These are phyloP conservation scores for Anniella stebbinsi DNA, from an alignment of 2,797 vertebrate species.

Conservation along the genomic window DNA sequence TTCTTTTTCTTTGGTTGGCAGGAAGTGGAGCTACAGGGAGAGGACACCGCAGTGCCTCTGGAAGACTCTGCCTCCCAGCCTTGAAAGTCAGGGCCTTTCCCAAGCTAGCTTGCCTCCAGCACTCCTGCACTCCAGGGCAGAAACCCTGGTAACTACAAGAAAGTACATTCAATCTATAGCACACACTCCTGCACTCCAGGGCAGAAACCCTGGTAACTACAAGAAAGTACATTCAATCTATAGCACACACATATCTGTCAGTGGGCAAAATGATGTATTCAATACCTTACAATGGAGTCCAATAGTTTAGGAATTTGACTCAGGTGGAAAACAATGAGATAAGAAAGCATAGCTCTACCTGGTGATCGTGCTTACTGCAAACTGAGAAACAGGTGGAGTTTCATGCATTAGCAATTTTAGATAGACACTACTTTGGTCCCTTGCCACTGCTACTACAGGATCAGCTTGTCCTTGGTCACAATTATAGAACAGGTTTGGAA, in stretches of 20 bases:
- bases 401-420: slow-evolving; percentile 98
- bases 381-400: slow-evolving; percentile 92
- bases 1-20: too few relatives aligned
- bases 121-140: too few relatives aligned
- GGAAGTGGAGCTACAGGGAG: too few relatives aligned
- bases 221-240: background rate
- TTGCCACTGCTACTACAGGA: slow-evolving; percentile 93
- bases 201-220: background rate
- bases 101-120: background rate
- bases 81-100: too few relatives aligned
- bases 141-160: background rate
- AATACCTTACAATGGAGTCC: background rate
- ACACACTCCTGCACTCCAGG: too few relatives aligned
- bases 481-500: slow-evolving; percentile 92
- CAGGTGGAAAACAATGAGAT: background rate
- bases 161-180: background rate
- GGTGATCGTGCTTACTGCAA: slow-evolving; percentile 94
- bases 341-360: slow-evolving; percentile 79
- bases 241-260: background rate
- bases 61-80: too few relatives aligned
- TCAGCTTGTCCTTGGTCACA: slow-evolving; percentile 96
- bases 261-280: background rate
- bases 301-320: background rate
- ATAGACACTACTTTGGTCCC: slow-evolving; percentile 94
- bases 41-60: too few relatives aligned